Evolutionary conservation across 2,888 invertebrate species (phyloP), one percentile per base, ranked within the genome.

Genomic region (Spicauda simplicius): DNA sequence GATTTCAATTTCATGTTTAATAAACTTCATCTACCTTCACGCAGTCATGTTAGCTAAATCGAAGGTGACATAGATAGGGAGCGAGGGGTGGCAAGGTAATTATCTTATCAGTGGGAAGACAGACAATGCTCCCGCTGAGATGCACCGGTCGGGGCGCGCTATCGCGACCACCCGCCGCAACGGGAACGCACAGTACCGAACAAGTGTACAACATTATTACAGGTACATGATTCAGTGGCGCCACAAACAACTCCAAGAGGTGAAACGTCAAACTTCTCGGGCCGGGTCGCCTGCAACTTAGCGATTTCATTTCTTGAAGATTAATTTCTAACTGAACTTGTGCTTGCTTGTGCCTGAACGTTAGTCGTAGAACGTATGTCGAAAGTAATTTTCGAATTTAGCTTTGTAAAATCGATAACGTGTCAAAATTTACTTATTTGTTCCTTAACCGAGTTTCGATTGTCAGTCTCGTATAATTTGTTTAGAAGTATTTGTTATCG

Each of bases 21-120:
- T 41, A 52, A 16, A n/a, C 45, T 14, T 19, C 48, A 33, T 16
- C 33, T 54, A 30, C 30, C 16, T 56, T 4, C 25, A 25, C 50
- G 50, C 16, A 30, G 25, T n/a, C 33, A 60, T 50, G 64, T 64
- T 19, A 14, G 57, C 57, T 41, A 16, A 58, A 58, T 50, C 57
- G 57, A 57, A 64, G 16, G 19, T 41, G 58, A 64, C 58, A 53
- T 54, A 53, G 64, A 65, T 54, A 54, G 54, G 54, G 45, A 41
- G 54, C 25, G 41, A 59, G 30, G 65, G 65, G 77, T 79, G 75
- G 78, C 77, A 77, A 77, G 76, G 77, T 76, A 76, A 78, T 84
- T 84, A 85, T 85, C 81, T 87, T 86, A 87, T 88, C 88, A 78
- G 73, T 70, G 73, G 72, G 79, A 76, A 75, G 69, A 59, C 60